A percentile compares a stretch with the other conserved stretches of the same genome.
phyloP scores from a whole-genome alignment of 2,113 vertebrate genomes.

The Carollia perspicillata region DNA sequence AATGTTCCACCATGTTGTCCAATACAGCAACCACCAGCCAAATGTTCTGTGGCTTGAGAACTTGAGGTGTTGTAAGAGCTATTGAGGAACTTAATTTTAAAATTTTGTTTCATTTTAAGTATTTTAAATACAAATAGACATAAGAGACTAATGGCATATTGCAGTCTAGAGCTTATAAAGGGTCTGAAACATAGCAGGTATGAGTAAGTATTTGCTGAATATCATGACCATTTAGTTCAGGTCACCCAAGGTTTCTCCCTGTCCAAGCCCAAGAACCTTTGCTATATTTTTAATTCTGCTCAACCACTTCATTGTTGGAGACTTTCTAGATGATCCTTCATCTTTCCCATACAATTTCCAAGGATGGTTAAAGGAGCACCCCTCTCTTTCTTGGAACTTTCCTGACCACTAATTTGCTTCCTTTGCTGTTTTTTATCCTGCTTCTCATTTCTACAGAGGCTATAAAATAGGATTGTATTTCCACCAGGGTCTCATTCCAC shows the following conservation, averaged over 20 bases:
- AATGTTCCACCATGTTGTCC: not conserved
- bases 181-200: not conserved
- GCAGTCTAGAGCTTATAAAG: not conserved
- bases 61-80: not conserved
- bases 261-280: not conserved
- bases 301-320: not conserved
- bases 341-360: not conserved
- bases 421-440: not conserved
- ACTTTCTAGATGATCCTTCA: not conserved
- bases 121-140: not conserved
- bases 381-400: not conserved
- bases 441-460: constrained; percentile 33
- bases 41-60: not conserved
- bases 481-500: constrained; percentile 27
- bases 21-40: not conserved
- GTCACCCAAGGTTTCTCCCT: not conserved
- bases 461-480: constrained; percentile 67
- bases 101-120: constrained; percentile 1
- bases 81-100: not conserved
- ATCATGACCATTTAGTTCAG: not conserved
- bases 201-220: not conserved
- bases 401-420: constrained; percentile 39
- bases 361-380: not conserved
- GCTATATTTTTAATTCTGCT: not conserved
- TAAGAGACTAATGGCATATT: not conserved